Conservation (phyloP, 2,113 vertebrate genomes). For the Gnathonemus longibarbis region DNA sequence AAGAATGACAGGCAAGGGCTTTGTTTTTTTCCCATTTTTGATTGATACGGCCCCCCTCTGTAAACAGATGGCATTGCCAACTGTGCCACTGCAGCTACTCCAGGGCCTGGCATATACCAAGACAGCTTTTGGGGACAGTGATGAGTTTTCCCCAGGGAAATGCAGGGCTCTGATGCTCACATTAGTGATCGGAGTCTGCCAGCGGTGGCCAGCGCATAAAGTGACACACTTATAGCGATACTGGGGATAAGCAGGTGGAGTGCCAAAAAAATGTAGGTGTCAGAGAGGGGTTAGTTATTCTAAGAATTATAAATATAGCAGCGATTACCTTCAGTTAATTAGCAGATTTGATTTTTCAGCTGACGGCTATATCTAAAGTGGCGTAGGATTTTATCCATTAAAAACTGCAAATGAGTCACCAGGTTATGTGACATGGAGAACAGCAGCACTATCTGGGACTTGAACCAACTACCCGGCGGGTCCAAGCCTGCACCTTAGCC, state of each 20-base stretch:
- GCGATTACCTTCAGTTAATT: neutral
- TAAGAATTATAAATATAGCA: neutral
- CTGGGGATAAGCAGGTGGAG: neutral
- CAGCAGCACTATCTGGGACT: neutral
- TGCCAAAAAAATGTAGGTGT: neutral
- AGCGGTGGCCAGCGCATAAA: neutral
- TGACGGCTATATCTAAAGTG: neutral
- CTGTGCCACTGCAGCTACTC: slow-evolving; percentile 25
- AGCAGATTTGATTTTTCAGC: neutral
- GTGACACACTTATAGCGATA: neutral
- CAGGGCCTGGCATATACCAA: slow-evolving; percentile 15
- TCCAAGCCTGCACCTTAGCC: neutral
- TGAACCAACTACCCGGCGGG: neutral
- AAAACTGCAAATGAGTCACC: slow-evolving; percentile 22
- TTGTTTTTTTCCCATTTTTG: slow-evolving; percentile 6
- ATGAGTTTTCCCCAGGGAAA: slow-evolving; percentile 18
- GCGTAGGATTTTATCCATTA: neutral
- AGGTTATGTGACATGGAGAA: neutral
- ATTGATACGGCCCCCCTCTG: slow-evolving; percentile 18
- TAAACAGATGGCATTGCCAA: slow-evolving; percentile 30
- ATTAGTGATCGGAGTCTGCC: neutral
- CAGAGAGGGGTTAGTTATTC: neutral
- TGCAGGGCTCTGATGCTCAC: neutral
- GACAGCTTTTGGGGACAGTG: slow-evolving; percentile 7
- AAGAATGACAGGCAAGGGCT: neutral